Base-by-base conservation (phyloP, 2,888 invertebrate species). In the Sycophila texana region DNA sequence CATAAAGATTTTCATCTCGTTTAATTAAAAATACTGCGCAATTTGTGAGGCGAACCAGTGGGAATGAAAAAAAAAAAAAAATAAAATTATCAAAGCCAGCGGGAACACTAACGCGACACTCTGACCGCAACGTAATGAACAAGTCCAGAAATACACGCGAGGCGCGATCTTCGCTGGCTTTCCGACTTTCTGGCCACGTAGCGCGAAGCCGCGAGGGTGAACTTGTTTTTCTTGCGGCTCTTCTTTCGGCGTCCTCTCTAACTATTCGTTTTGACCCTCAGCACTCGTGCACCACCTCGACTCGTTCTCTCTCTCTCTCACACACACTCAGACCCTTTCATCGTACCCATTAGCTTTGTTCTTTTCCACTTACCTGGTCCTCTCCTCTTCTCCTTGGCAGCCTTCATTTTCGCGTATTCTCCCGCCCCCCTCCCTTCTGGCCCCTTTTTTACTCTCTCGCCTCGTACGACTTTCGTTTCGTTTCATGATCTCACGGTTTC, bases 181-280 rank as follows among this genome's bases (percentile, higher is more conserved):
- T 86, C 84, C 82, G 84, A 85, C 83, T 88, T 88, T 86, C 87
- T 79, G 80, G 70, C 84, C 87, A 88, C 87, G 88, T 87, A 86
- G 80, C 60, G 81, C 68, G 83, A 83, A 51, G 68, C 47, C 49
- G 61, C n/a, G 61, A 18, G 61, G 61, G 85, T 83, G 82, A 79
- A 76, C 81, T 83, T 74, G 63, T 71, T 74, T 74, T 83, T 39
- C 67, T 75, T 39, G n/a, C 39, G 57, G 16, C 47, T 72, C 47
- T 63, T 66, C 30, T 47, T 66, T 58, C 18, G 39, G 39, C 39
- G 39, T 65, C 51, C 71, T 55, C 70, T 66, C 63, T 77, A 66
- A 68, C 70, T 74, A 79, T 77, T 74, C 68, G 61, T 76, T 74
- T 39, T 74, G 68, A 57, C 79, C 78, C 72, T 77, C 68, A 57